Conservation (phyloP, 2,797 vertebrate species). For the Rhabdomys pumilio region DNA sequence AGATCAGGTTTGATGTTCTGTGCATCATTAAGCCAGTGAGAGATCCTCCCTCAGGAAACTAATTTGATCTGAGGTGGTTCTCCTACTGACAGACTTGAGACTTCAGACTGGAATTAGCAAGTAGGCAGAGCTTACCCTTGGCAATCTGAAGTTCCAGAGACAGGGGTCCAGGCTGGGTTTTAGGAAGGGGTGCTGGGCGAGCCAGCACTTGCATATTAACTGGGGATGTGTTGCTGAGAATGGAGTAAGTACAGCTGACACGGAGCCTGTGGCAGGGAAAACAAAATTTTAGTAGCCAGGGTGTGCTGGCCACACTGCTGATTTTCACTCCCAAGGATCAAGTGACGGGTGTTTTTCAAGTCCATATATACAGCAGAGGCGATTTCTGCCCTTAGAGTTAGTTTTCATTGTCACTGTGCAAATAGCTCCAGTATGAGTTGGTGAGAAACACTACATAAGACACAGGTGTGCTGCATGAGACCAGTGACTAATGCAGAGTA, state of each 20-base stretch:
- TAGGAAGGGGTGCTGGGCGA: constrained; percentile 40
- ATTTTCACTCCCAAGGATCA: background rate
- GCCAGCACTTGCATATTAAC: constrained; percentile 82
- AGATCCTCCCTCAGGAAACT: background rate
- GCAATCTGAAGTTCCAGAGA: constrained; percentile 87
- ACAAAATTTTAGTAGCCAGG: background rate
- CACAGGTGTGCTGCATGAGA: background rate
- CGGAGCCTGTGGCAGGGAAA: constrained; percentile 78
- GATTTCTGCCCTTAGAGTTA: background rate
- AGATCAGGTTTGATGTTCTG: background rate
- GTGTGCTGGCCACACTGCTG: too few relatives aligned
- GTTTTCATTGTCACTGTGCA: background rate
- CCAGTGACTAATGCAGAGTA: rapidly evolving
- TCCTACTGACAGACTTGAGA: background rate
- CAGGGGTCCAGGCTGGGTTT: constrained; percentile 82
- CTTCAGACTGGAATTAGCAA: rapidly evolving
- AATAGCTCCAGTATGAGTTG: background rate
- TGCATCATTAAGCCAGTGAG: background rate
- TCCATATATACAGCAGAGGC: rapidly evolving
- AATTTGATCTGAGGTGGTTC: background rate
- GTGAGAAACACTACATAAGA: background rate
- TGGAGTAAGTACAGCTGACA: constrained; percentile 84
- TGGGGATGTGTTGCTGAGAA: constrained; percentile 69
- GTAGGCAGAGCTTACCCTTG: constrained; percentile 73
- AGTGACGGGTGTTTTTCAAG: rapidly evolving